Percentiles rank a stretch among this genome's conserved stretches.
phyloP scores from a whole-genome alignment of 2,888 invertebrate species.

The Cryptus armator region DNA sequence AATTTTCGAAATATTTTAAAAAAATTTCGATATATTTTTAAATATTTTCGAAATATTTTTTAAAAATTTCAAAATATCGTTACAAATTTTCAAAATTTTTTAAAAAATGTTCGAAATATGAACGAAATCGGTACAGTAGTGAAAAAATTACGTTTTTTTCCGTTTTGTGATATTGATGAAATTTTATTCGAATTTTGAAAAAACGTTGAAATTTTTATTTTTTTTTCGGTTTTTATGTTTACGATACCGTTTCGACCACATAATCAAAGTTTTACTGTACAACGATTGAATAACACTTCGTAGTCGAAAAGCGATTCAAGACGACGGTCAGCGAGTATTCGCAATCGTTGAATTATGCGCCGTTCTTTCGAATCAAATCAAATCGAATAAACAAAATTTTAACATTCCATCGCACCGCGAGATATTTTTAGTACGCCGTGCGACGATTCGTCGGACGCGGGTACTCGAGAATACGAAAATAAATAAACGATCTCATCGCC shows the following conservation, averaged over 20 bases:
- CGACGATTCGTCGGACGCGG: neutral
- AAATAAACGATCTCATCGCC: no score
- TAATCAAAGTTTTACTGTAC: neutral
- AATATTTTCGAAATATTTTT: no score
- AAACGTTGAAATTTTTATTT: no score
- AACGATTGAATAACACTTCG: neutral
- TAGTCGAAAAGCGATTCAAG: neutral
- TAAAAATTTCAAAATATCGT: no score
- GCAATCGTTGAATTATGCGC: neutral
- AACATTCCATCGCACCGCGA: neutral
- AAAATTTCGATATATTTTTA: no score
- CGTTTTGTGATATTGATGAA: no score
- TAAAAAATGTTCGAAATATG: no score
- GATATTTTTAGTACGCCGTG: neutral
- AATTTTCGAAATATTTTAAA: no score
- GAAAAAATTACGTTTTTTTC: neutral
- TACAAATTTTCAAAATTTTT: no score
- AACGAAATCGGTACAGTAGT: neutral
- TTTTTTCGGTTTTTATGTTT: no score
- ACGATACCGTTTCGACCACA: neutral
- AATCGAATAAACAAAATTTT: slow-evolving; percentile 19
- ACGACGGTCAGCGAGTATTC: neutral
- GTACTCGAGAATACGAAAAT: no score
- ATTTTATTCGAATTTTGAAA: no score
- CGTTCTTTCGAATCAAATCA: neutral